Evolutionary conservation across 2,888 invertebrate genomes (phyloP), one percentile per base, ranked within the genome.

Genomic region (Drosophila yooni): DNA sequence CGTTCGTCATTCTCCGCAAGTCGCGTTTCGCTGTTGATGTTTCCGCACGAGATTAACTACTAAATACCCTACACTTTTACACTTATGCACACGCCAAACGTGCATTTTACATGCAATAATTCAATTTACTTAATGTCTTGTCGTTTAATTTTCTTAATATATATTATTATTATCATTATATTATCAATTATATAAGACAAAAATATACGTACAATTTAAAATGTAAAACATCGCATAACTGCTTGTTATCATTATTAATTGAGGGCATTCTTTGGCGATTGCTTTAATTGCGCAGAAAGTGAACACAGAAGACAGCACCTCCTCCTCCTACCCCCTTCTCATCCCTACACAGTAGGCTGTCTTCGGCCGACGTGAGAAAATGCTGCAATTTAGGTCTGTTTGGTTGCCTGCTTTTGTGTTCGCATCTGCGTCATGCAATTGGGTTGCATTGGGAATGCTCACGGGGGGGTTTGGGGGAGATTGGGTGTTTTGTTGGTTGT

Each of bases 381-480:
- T 50, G 38, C 54, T 76, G 61, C 54, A 69, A 60, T 27, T 79
- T 79, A 70, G 83, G 81, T 81, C 58, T 56, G 40, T 34, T 50
- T 59, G 58, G 18, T n/a, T 40, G 56, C 36, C 40, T 40, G 62
- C 66, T 57, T 64, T 81, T 71, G 82, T 72, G 66, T 60, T 76
- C 64, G 79, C 88, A 84, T 82, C 88, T 84, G 90, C 90, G 84
- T 89, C 88, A 89, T 88, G 84, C 88, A 88, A 74, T 81, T 69
- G 64, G 64, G 67, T 40, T 83, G 88, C 83, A 83, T 57, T 74
- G 83, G 67, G 68, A 54, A 68, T 70, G 56, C 52, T 64, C 51
- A 15, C 4, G 25, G 15, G 15, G 29, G 59, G 27, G n/a, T 56
- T 56, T 58, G 59, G 50, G 51, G 18, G 57, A 31, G 38, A 6